phyloP scores from a whole-genome alignment of 2,797 vertebrate species.

The Cyclura pinguis region DNA sequence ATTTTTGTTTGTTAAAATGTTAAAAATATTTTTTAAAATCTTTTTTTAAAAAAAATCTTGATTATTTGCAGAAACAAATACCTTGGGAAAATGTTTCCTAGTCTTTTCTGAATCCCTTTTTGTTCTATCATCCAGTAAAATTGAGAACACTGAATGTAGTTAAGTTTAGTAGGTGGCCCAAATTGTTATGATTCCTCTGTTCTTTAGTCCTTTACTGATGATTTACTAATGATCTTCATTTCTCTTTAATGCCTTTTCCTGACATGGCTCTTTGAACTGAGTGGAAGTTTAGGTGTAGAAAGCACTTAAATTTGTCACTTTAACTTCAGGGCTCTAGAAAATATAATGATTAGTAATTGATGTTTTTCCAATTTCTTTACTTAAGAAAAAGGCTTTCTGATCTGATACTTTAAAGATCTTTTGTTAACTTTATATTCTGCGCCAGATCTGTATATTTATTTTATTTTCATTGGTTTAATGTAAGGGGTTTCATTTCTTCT shows the following conservation, averaged over 20 bases:
- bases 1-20: slow-evolving; percentile 36
- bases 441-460: slow-evolving; percentile 63
- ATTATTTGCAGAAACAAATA: slow-evolving; percentile 53
- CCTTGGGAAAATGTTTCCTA: slow-evolving; percentile 1
- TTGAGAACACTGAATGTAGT: slow-evolving; percentile 62
- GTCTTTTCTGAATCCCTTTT: slow-evolving; percentile 58
- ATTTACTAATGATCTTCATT: slow-evolving; percentile 59
- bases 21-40: slow-evolving; percentile 14
- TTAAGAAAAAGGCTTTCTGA: slow-evolving; percentile 28
- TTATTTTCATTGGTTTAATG: slow-evolving; percentile 61
- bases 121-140: slow-evolving; percentile 58
- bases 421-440: slow-evolving; percentile 62
- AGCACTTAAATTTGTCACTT: slow-evolving; percentile 71
- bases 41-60: slow-evolving; percentile 36
- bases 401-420: slow-evolving; percentile 49
- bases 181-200: slow-evolving; percentile 61
- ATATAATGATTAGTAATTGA: slow-evolving; percentile 68
- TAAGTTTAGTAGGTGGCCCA: slow-evolving; percentile 71
- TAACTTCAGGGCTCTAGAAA: slow-evolving; percentile 72
- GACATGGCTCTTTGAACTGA: slow-evolving; percentile 69
- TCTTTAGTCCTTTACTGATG: slow-evolving; percentile 16
- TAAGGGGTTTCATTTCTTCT: slow-evolving; percentile 49
- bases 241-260: slow-evolving; percentile 67
- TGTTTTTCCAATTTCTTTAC: too few species aligned
- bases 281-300: slow-evolving; percentile 74